Base-by-base conservation (phyloP, 2,888 invertebrate species). In the Listrodromus nycthemerus region DNA sequence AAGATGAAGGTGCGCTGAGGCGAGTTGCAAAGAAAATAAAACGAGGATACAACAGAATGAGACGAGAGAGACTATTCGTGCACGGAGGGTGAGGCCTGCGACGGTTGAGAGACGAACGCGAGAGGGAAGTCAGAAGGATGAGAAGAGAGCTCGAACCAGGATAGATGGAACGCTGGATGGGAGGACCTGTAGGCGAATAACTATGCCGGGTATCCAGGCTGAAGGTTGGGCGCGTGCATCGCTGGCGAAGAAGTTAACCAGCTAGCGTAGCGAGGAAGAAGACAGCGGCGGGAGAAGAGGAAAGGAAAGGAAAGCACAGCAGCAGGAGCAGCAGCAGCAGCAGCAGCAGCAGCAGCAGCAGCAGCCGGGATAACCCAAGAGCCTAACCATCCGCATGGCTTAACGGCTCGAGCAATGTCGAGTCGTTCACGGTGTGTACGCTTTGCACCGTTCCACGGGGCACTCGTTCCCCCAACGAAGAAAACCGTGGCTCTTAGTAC, bases 141-240 rank as follows among this genome's bases (percentile, higher is more conserved):
- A 33, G 65, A 45, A 75, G 27, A 80, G 74, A 33, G 16, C 27
- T 67, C 16, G 21, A 67, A 65, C 63, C 63, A 33, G 50, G 30
- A 48, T 50, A 24, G 37, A 65, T 37, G 10, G 10, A 65, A 37
- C 33, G 19, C 19, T 37, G 65, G 19, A 21, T 37, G 65, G 30
- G 73, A 69, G 91, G 91, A 91, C 89, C 91, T 91, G 91, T 91
- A 92, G 92, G 92, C 92, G 92, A 92, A 80, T 83, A 83, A 91
- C 91, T 92, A 92, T 92, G 92, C 91, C 84, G 91, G 87, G 91
- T 91, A 92, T 92, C 92, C 91, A 90, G 91, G 92, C 88, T 90
- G 90, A 91, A 92, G 92, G 92, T 89, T 91, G 91, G 92, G 92
- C 91, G 87, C 83, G 78, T 63, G 80, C 71, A 82, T 74, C 80